These are phyloP conservation scores for Gadopsis bispinosus DNA, from an alignment of 2,797 vertebrate genomes.

Conservation along the genomic window DNA sequence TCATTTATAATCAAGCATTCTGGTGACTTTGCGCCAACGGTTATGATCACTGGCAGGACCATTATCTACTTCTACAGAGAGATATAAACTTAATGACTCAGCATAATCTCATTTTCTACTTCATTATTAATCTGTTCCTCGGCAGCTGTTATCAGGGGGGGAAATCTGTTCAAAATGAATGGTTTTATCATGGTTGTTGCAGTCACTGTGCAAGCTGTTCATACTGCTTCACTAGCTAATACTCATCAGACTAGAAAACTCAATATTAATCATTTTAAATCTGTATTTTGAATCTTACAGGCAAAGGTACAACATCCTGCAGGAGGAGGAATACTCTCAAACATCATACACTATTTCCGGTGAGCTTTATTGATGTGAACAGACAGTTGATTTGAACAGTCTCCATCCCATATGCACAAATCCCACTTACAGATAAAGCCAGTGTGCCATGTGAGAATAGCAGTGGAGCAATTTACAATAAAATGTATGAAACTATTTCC, in stretches of 20 bases:
- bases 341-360: background rate
- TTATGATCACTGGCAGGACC: conserved; percentile 62
- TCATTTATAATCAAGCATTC: conserved; percentile 58
- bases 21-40: conserved; percentile 53
- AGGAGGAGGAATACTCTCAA: background rate
- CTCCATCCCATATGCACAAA: background rate
- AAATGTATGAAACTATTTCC: background rate
- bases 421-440: background rate
- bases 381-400: background rate
- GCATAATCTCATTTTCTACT: conserved; percentile 74
- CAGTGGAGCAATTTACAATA: background rate
- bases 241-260: conserved; percentile 14
- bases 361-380: background rate
- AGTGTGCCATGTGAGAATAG: background rate
- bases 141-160: conserved; percentile 63
- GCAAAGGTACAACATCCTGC: background rate
- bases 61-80: conserved; percentile 71
- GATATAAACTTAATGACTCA: conserved; percentile 73
- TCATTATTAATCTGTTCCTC: conserved; percentile 76
- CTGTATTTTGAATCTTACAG: background rate
- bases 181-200: conserved; percentile 55
- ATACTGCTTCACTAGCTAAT: background rate
- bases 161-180: conserved; percentile 51
- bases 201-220: conserved; percentile 28
- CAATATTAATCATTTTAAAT: background rate